Evolutionary conservation across 2,113 vertebrate genomes (phyloP).

Genomic region (Odontesthes bonariensis): DNA sequence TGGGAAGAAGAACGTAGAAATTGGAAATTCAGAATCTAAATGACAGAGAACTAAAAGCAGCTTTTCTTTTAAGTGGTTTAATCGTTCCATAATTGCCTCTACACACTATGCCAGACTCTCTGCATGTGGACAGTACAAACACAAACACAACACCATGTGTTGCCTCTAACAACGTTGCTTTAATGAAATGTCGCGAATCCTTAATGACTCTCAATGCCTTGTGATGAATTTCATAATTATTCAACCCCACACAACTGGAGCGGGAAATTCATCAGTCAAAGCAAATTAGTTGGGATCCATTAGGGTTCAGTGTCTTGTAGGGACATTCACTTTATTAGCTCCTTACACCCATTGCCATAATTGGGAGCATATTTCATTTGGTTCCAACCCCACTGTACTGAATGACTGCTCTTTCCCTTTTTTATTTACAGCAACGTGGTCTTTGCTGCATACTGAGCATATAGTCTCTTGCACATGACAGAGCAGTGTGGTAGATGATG

Average conservation of each 20-base stretch:
- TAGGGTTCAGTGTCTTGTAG: conserved; percentile 94
- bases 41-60: conserved; percentile 58
- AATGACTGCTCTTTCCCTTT: conserved; percentile 90
- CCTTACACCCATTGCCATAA: conserved; percentile 99
- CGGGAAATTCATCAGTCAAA: conserved; percentile 96
- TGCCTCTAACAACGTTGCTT: conserved; percentile 84
- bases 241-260: conserved; percentile 90
- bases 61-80: conserved; percentile 73
- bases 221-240: conserved; percentile 96
- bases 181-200: conserved; percentile 86
- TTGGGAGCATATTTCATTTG: conserved; percentile 99
- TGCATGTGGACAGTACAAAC: conserved; percentile 67
- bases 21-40: conserved; percentile 59
- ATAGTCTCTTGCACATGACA: conserved; percentile 5
- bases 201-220: conserved; percentile 89
- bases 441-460: conserved; percentile 11
- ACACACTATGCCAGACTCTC: conserved; percentile 64
- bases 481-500: conserved; percentile 8
- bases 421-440: conserved; percentile 86
- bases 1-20: conserved; percentile 13
- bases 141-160: conserved; percentile 78
- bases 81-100: conserved; percentile 76
- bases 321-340: conserved; percentile 97
- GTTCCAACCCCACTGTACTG: conserved; percentile 89
- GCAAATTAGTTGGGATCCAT: conserved; percentile 98